phyloP scores from a whole-genome alignment of 1,140 invertebrate genomes.

The Nilaparvata lugens region DNA sequence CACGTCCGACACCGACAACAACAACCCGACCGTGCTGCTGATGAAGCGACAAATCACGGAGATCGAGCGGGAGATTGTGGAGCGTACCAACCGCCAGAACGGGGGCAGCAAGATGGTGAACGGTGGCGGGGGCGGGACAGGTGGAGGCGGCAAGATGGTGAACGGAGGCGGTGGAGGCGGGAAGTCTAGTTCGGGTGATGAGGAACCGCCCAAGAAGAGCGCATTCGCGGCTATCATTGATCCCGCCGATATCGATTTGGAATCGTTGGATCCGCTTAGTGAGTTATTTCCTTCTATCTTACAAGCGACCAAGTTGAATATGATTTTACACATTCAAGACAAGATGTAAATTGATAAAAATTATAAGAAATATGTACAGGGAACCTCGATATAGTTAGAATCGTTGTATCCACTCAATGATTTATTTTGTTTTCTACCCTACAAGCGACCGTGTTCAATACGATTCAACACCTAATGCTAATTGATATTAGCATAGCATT shows the following conservation, averaged over 20 bases:
- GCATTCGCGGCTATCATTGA: slow-evolving; percentile 11
- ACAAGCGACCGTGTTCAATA: no score
- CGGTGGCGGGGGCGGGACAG: no score
- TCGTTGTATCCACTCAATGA: no score
- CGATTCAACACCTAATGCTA: no score
- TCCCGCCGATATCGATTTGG: slow-evolving; percentile 26
- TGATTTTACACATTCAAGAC: no score
- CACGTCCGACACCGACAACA: slow-evolving; percentile 85
- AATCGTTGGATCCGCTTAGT: slow-evolving; percentile 29
- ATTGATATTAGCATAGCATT: no score
- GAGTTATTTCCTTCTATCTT: slow-evolving; percentile 11
- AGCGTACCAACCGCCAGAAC: slow-evolving; percentile 34
- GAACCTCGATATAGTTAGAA: no score
- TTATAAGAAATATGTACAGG: no score
- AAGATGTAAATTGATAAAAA: no score
- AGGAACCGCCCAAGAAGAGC: slow-evolving; percentile 12
- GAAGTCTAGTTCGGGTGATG: slow-evolving; percentile 4
- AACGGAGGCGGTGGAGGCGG: no score
- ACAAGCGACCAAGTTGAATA: no score
- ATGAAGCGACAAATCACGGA: slow-evolving; percentile 66
- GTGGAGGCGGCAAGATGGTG: neutral
- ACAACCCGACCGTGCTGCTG: slow-evolving; percentile 53
- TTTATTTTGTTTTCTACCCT: no score
- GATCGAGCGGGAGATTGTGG: slow-evolving; percentile 61
- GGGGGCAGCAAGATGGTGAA: neutral